phyloP scores from a whole-genome alignment of 2,113 vertebrate genomes.

The Osmerus mordax region DNA sequence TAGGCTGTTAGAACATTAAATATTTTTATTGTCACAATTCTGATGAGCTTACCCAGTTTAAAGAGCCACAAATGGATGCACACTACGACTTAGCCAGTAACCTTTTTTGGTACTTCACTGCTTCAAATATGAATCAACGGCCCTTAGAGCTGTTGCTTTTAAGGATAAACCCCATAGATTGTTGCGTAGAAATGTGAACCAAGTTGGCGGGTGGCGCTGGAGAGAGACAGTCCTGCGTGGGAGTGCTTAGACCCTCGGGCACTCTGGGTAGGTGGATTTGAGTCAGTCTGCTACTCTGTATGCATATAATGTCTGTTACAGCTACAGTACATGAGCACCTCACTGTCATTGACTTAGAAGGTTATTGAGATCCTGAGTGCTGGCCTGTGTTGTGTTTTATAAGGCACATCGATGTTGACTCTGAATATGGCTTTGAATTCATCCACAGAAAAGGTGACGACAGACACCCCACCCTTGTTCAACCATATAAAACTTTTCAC shows the following conservation, averaged over 20 bases:
- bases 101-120: too few species aligned
- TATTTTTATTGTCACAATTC: too few species aligned
- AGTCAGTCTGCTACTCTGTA: constrained; percentile 8
- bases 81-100: too few species aligned
- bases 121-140: too few species aligned
- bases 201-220: neutral
- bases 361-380: too few species aligned
- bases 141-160: too few species aligned
- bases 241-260: neutral
- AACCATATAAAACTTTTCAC: too few species aligned
- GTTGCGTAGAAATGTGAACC: neutral
- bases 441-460: neutral
- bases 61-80: too few species aligned
- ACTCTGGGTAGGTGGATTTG: neutral
- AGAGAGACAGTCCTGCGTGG: neutral
- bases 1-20: too few species aligned
- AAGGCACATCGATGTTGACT: neutral
- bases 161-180: too few species aligned
- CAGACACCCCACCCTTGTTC: neutral
- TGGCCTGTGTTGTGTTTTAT: neutral
- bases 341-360: neutral
- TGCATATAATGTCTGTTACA: neutral
- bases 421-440: neutral
- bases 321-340: neutral
- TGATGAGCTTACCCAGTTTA: too few species aligned